Base-by-base conservation (phyloP, 2,113 vertebrate genomes). In the Sceloporus tristichus region DNA sequence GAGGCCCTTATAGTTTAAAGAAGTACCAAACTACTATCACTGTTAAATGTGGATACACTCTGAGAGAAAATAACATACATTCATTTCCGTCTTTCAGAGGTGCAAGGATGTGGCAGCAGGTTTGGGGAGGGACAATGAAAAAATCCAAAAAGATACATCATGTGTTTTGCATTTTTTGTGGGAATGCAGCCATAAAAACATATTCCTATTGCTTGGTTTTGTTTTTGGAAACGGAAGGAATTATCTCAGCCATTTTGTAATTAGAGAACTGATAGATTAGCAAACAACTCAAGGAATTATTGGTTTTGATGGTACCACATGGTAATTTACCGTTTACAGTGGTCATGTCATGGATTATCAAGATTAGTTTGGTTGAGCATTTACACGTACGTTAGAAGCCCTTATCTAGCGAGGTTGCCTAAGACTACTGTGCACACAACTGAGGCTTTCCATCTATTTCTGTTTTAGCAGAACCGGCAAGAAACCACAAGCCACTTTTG, bases 161-260 rank as follows among this genome's bases (percentile, higher is more conserved):
- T 9, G 1, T 77, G 71, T 25, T 75, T 56, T 38, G 14, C 19
- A 25, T 62, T 54, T 62, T 10, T 75, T 76, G 54, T 42, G 29
- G 56, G 34, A 65, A 85, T 42, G 40, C 70, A 87, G 59, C 29
- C 53, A 62, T 48, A 62, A 48, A 27, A 94, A 88, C 82, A 87
- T 83, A 89, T 94, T 92, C 79, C 88, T 90, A 29, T 88, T 84
- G 38, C 71, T 70, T 90, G 86, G 7, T 0, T 86, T 93, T 93
- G 77, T 91, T 48, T 92, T 90, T 81, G 62, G 82, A 80, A 90
- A 85, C 56, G 86, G 34, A 85, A 90, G 76, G 90, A 92, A 88
- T 92, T 90, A 88, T 92, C 91, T 94, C 86, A 88, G 48, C 80
- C 87, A 59, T 83, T 85, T 91, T 92, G 89, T 79, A 84, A 92